phyloP scores from a whole-genome alignment of 1,140 invertebrate genomes.

The Sesamia nonagrioides region DNA sequence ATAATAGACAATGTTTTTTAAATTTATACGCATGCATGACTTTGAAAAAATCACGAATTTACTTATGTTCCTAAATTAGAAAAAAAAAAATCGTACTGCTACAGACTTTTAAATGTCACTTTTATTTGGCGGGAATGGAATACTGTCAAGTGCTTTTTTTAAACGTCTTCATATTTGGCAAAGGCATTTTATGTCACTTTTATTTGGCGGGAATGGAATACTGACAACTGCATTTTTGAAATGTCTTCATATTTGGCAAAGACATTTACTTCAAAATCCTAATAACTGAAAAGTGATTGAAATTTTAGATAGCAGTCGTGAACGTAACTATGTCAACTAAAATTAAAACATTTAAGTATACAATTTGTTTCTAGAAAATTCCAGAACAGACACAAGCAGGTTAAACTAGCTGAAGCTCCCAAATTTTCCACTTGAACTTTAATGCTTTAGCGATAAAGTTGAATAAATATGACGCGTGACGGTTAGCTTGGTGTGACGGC shows the following conservation, averaged over 20 bases:
- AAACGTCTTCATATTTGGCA: not conserved
- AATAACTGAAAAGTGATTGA: not conserved
- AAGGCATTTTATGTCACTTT: not conserved
- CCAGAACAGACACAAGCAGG: not conserved
- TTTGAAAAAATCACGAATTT: not conserved
- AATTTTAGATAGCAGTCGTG: not conserved
- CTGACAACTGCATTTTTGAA: not conserved
- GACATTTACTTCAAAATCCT: not conserved
- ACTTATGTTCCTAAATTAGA: too few relatives aligned
- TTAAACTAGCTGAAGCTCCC: too few relatives aligned
- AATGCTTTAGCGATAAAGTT: too few relatives aligned
- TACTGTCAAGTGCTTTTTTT: not conserved
- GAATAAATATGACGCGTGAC: too few relatives aligned
- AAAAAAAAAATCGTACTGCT: too few relatives aligned
- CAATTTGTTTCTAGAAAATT: not conserved
- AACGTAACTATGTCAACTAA: not conserved
- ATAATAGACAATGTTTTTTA: too few relatives aligned
- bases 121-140: too few relatives aligned
- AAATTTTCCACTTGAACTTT: too few relatives aligned
- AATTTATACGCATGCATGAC: not conserved
- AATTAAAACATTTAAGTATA: not conserved
- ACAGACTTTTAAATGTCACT: too few relatives aligned
- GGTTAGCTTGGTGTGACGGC: too few relatives aligned
- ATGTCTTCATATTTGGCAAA: not conserved
- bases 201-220: too few relatives aligned